phyloP scores from a whole-genome alignment of 1,140 invertebrate genomes.

The Euwallacea fornicatus region DNA sequence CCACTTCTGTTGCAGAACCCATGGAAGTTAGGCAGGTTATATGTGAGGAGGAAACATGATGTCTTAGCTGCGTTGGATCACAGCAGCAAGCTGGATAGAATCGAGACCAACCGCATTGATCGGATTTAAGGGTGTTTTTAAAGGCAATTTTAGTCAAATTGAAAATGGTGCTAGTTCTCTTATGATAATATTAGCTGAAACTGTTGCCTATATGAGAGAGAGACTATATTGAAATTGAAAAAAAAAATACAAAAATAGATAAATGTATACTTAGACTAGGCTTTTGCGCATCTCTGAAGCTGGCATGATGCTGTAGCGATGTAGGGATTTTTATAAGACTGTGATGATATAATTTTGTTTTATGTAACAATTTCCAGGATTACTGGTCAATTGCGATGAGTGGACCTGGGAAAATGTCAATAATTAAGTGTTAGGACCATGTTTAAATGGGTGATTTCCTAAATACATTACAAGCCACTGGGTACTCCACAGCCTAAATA shows the following conservation, averaged over 20 bases:
- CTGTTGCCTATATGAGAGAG: slow-evolving; percentile 21
- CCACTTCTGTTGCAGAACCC: slow-evolving; percentile 91
- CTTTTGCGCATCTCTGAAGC: background rate
- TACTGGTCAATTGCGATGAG: background rate
- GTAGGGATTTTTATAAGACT: background rate
- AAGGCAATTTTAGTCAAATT: slow-evolving; percentile 36
- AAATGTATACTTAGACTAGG: background rate
- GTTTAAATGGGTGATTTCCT: too few species aligned
- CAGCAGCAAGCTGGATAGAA: slow-evolving; percentile 63
- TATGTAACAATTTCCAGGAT: background rate
- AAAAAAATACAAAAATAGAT: background rate
- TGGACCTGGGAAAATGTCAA: too few species aligned
- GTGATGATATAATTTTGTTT: background rate
- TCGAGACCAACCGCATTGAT: slow-evolving; percentile 30
- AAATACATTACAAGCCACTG: too few species aligned
- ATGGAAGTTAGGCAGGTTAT: slow-evolving; percentile 90
- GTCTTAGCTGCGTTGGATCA: slow-evolving; percentile 85
- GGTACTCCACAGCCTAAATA: too few species aligned
- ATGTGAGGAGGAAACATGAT: slow-evolving; percentile 87
- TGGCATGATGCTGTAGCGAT: background rate
- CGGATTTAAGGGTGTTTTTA: slow-evolving; percentile 24
- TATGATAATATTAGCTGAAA: slow-evolving; percentile 37
- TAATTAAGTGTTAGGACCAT: too few species aligned
- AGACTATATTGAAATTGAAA: background rate
- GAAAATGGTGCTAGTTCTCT: slow-evolving; percentile 42